These are phyloP conservation scores for Rhinoptilus africanus DNA, from an alignment of 2,113 vertebrate genomes.

Conservation along the genomic window DNA sequence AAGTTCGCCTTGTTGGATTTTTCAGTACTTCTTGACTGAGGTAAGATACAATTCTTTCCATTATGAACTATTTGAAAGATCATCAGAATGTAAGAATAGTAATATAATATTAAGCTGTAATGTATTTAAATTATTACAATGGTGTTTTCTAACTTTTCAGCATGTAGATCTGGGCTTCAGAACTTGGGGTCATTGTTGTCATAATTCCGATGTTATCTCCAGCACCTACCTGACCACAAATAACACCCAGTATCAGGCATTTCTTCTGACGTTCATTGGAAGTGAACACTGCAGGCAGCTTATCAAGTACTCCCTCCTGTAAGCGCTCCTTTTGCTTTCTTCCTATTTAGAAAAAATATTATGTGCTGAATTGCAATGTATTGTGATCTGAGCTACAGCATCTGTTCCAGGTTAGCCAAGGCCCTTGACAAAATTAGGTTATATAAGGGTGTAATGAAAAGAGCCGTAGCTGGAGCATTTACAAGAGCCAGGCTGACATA, in stretches of 20 bases:
- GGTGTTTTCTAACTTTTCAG: not conserved
- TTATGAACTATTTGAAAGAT: not conserved
- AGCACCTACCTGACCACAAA: not conserved
- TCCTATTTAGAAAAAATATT: not conserved
- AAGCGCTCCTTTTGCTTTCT: not conserved
- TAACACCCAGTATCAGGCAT: not conserved
- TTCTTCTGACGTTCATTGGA: conserved; percentile 1
- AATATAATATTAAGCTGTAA: not conserved
- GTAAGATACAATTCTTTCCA: not conserved
- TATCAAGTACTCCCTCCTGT: not conserved
- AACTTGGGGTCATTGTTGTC: not conserved
- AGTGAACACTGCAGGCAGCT: not conserved
- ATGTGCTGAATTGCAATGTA: not conserved
- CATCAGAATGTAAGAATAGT: not conserved
- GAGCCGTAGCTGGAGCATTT: conserved; percentile 30
- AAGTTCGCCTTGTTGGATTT: not conserved
- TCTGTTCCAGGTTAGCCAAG: conserved; percentile 49
- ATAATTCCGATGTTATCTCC: not conserved
- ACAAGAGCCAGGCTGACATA: conserved; percentile 25
- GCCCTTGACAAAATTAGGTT: conserved; percentile 56
- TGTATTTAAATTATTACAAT: not conserved
- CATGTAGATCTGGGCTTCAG: not conserved
- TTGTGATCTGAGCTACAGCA: not conserved
- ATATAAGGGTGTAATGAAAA: conserved; percentile 58
- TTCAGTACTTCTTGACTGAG: not conserved